Base-by-base conservation (phyloP, 2,113 vertebrate species). In the Cyanistes caeruleus region DNA sequence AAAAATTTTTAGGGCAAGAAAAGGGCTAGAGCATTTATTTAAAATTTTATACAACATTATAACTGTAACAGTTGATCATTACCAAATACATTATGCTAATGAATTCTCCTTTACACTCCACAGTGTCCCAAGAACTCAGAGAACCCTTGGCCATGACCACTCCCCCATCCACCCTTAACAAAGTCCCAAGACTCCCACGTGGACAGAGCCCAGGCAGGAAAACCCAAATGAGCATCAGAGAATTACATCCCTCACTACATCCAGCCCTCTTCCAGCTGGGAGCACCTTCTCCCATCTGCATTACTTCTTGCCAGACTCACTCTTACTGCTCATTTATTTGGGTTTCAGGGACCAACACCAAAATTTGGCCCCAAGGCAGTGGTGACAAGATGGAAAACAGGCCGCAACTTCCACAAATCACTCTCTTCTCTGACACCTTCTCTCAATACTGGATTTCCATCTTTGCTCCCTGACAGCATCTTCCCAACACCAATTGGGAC, bases 121-220 rank as follows among this genome's bases (percentile, higher is more conserved):
- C 13, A 33, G 24, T 2, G 5, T 11, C 13, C 35, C 15, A 46
- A 16, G 53, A 55, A 41, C 3, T 0, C 0, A 41, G 53, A 23
- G 49, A 64, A 30, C 21, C 41, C 41, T 43, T 16, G 12, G 33
- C 67, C 14, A 21, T 4, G 49, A 24, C 12, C 24, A 3, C 3
- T 49, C 14, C 13, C 3, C 4, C 7, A 43, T 11, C 5, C 31
- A 44, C 9, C 21, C 33, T 33, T 5, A 17, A 17, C 2, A 1
- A 44, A 68, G 7, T 2, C 23, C 24, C 72, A 39, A 1, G 1
- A 15, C 13, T 70, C 27, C 25, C 15, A 2, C 0, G 0, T 1
- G 13, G 43, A 16, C 2, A n/a, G 44, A 44, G 25, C 11, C n/a
- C 1, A 10, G 30, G 33, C 4, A 3, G 25, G 15, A 3, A 5